Evolutionary conservation across 2,797 vertebrate species (phyloP), one percentile per base, ranked within the genome.

Genomic region (Acrocephalus scirpaceus): DNA sequence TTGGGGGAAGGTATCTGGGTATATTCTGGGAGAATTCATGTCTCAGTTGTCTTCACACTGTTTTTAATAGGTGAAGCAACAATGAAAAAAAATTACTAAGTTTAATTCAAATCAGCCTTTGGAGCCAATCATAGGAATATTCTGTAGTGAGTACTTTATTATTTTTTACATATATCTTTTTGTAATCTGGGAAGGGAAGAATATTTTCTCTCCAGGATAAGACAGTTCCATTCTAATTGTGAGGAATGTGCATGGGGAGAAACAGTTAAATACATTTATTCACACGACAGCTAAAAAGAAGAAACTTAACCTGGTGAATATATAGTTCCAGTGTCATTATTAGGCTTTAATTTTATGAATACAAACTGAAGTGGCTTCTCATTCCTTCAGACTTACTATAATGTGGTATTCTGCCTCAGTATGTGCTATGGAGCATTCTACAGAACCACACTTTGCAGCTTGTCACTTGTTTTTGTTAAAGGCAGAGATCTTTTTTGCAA

Each of bases 301-400:
- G 29, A 89, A 22, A 75, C 74, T 92, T 95, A 96, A 95, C 60
- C 77, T 84, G 87, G 82, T 95, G 85, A 93, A 91, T 92, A 86
- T 78, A 7, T 83, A 69, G 85, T 80, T 96, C 22, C 36, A 79
- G 70, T 95, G 91, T 89, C 85, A 60, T 94, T 92, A 83, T 90
- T 87, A 74, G 79, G 65, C 90, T 93, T 86, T 69, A 75, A 61
- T 92, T 92, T 75, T 80, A 76, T 96, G 90, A 77, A 69, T 96
- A 88, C 92, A 98, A 92, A 95, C 94, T 96, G 96, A 97, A 95
- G 95, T 96, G 80, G 90, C 79, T 93, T n/a, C 86, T 94, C 89
- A 92, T 97, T 98, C 92, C 95, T 96, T 97, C 88, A 95, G 93
- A 78, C 79, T 96, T 86, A 15, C 9, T 94, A 57, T 85, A 79